These are phyloP conservation scores for Caenorhabditis virilis DNA, from an alignment of 2,888 invertebrate species.

Conservation along the genomic window DNA sequence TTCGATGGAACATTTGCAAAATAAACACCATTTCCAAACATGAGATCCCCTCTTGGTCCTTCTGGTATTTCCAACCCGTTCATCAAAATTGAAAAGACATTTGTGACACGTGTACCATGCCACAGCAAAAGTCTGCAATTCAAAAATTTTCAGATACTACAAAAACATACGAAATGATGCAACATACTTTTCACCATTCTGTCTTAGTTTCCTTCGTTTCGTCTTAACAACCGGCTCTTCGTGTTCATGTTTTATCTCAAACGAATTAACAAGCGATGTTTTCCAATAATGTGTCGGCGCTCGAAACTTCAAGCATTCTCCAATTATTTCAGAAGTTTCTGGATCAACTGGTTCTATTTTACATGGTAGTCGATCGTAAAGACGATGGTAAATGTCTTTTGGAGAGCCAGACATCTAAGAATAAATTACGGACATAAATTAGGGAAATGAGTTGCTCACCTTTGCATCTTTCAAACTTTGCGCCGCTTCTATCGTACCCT, in stretches of 20 bases:
- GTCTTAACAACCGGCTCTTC: neutral
- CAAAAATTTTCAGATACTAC: too few relatives aligned
- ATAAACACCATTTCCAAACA: conserved; percentile 41
- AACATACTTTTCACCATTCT: too few relatives aligned
- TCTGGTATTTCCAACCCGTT: conserved; percentile 29
- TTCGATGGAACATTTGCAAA: conserved; percentile 39
- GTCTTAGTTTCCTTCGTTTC: neutral
- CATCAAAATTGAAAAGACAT: conserved; percentile 39
- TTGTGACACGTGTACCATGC: conserved; percentile 38
- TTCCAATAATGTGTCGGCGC: conserved; percentile 26
- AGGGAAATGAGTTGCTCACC: too few relatives aligned
- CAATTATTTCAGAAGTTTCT: conserved; percentile 16
- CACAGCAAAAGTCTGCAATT: conserved; percentile 24
- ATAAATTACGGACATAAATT: too few relatives aligned
- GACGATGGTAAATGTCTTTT: conserved; percentile 26
- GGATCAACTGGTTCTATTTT: conserved; percentile 10
- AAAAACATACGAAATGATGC: too few relatives aligned
- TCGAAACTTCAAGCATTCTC: conserved; percentile 16
- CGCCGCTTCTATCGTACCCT: conserved; percentile 31
- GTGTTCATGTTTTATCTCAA: conserved; percentile 3
- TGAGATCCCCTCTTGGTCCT: conserved; percentile 21
- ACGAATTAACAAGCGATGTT: conserved; percentile 12
- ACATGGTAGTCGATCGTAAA: conserved; percentile 31
- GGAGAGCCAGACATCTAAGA: too few relatives aligned
- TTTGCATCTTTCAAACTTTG: conserved; percentile 10